Evolutionary conservation across 2,888 invertebrate species (phyloP).

Genomic region (Caenorhabditis drosophilae): DNA sequence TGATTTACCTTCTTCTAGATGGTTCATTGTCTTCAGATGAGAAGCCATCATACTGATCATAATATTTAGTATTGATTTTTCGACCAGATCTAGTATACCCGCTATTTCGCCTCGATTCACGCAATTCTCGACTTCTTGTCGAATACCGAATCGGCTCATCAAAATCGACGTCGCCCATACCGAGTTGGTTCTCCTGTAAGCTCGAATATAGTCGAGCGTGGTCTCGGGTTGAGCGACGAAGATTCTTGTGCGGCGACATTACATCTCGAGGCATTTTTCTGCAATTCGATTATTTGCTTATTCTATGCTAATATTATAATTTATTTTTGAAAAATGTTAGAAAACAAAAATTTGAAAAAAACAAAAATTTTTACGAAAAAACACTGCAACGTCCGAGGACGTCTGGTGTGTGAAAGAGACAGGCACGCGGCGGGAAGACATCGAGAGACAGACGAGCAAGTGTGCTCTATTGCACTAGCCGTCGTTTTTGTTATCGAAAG

Average conservation of each 20-base stretch:
- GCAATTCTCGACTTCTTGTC: not conserved
- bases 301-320: no score
- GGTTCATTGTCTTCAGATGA: slow-evolving; percentile 23
- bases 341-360: slow-evolving; percentile 8
- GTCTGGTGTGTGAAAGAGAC: not conserved
- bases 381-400: not conserved
- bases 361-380: not conserved
- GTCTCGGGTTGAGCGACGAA: slow-evolving; percentile 51
- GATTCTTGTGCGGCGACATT: slow-evolving; percentile 47
- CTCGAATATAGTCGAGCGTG: slow-evolving; percentile 47
- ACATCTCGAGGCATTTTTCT: slow-evolving; percentile 37
- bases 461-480: not conserved
- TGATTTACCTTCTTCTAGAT: slow-evolving; percentile 13
- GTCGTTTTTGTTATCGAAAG: no score
- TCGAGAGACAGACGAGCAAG: not conserved
- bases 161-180: slow-evolving; percentile 22
- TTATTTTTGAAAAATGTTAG: slow-evolving; percentile 1
- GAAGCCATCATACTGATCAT: slow-evolving; percentile 19
- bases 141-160: slow-evolving; percentile 9
- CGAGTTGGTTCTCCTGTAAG: slow-evolving; percentile 48
- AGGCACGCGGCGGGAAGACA: not conserved
- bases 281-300: no score
- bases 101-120: slow-evolving; percentile 5
- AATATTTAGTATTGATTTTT: slow-evolving; percentile 24
- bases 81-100: slow-evolving; percentile 41